Percentiles rank a stretch among this genome's conserved stretches.
Evolutionary conservation across 2,113 vertebrate genomes (phyloP).

Genomic region (Sinosuthora webbiana): DNA sequence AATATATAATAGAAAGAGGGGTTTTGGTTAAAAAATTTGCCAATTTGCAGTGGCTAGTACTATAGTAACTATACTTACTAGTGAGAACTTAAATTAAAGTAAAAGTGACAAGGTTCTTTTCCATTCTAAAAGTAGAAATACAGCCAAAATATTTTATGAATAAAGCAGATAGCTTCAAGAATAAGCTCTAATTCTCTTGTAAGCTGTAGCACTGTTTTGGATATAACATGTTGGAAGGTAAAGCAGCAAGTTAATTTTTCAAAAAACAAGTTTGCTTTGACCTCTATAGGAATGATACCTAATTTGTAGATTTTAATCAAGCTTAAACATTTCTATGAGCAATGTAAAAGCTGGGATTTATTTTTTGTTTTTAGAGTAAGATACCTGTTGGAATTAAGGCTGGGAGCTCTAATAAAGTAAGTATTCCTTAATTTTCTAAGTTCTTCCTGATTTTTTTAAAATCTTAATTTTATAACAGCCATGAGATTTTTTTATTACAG

Average conservation of each 20-base stretch:
- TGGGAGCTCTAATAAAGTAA: slow-evolving; percentile 93
- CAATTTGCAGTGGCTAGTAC: background rate
- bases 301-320: background rate
- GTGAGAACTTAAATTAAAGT: background rate
- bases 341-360: background rate
- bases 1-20: background rate
- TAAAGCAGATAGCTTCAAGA: background rate
- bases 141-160: background rate
- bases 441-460: background rate
- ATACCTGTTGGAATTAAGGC: slow-evolving; percentile 95
- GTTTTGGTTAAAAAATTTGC: background rate
- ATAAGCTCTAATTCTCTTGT: background rate
- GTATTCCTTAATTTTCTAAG: slow-evolving; percentile 13
- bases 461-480: background rate
- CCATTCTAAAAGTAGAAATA: background rate
- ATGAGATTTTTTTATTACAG: background rate
- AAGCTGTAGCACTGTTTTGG: background rate
- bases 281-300: background rate
- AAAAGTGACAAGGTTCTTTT: background rate
- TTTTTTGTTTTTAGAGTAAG: slow-evolving; percentile 82
- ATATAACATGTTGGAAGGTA: background rate
- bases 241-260: background rate
- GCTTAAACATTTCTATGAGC: background rate
- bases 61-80: background rate
- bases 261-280: background rate